Evolutionary conservation across 2,888 invertebrate species (phyloP).

Genomic region (Perizoma affinitatum): DNA sequence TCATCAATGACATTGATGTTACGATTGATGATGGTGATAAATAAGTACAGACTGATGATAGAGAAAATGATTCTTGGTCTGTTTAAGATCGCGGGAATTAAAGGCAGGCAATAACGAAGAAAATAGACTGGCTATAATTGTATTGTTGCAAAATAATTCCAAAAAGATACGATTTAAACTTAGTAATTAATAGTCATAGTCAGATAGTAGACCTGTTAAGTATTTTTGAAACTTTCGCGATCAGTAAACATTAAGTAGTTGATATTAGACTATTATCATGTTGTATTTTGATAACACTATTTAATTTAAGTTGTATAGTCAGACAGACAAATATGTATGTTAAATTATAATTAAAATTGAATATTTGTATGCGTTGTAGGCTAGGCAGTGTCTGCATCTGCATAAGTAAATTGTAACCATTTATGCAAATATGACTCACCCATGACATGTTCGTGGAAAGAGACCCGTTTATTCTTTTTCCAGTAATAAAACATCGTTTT

Average conservation of each 20-base stretch:
- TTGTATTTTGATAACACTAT: too few species aligned
- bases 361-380: slow-evolving; percentile 3
- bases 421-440: slow-evolving; percentile 35
- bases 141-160: not conserved
- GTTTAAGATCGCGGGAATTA: slow-evolving; percentile 6
- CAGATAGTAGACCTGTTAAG: too few species aligned
- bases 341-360: slow-evolving; percentile 17
- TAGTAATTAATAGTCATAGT: too few species aligned
- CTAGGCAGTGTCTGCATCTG: not conserved
- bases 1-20: slow-evolving; percentile 12
- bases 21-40: slow-evolving; percentile 16
- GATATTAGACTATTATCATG: too few species aligned
- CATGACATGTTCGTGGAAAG: slow-evolving; percentile 25
- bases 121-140: slow-evolving; percentile 2
- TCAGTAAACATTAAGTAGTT: too few species aligned
- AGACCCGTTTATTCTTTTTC: slow-evolving; percentile 4
- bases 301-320: too few species aligned
- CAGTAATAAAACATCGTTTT: slow-evolving; percentile 2
- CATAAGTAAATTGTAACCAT: slow-evolving; percentile 5
- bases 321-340: slow-evolving; percentile 3
- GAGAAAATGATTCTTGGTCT: not conserved
- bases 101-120: not conserved
- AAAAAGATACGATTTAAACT: too few species aligned
- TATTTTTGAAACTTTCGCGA: too few species aligned
- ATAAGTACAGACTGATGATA: slow-evolving; percentile 1